Conservation (phyloP, 1,140 invertebrate genomes). For the Tetragonula clypearis region DNA sequence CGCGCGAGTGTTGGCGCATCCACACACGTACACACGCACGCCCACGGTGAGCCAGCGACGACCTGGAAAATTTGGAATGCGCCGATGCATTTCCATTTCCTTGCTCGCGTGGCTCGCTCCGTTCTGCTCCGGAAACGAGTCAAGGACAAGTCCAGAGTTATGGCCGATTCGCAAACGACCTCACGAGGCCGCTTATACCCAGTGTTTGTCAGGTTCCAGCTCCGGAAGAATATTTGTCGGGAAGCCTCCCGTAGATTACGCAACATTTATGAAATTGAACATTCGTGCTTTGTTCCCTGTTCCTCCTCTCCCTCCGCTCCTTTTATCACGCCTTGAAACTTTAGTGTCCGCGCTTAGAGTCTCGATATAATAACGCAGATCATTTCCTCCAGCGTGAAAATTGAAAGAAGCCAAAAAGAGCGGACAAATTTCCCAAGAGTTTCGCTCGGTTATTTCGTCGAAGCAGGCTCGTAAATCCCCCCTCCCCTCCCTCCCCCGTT, state of each 20-base stretch:
- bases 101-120: not conserved
- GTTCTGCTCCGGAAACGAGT: slow-evolving; percentile 1
- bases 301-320: no score
- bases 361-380: not conserved
- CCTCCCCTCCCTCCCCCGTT: no score
- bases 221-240: not conserved
- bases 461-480: not conserved
- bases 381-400: not conserved
- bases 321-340: not conserved
- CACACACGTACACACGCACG: no score
- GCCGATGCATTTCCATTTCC: slow-evolving; percentile 17
- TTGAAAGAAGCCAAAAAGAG: no score
- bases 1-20: no score
- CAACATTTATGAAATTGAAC: not conserved
- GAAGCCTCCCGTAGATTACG: not conserved
- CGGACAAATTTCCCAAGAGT: slow-evolving; percentile 25
- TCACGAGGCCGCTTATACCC: not conserved
- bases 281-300: not conserved
- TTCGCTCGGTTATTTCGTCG: no score
- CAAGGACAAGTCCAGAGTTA: slow-evolving; percentile 18
- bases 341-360: not conserved
- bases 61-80: slow-evolving; percentile 39
- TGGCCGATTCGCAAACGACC: slow-evolving; percentile 2
- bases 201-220: not conserved
- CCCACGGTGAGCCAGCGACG: not conserved